Conservation (phyloP, 1,140 invertebrate species). For the Dendroctonus ponderosae region DNA sequence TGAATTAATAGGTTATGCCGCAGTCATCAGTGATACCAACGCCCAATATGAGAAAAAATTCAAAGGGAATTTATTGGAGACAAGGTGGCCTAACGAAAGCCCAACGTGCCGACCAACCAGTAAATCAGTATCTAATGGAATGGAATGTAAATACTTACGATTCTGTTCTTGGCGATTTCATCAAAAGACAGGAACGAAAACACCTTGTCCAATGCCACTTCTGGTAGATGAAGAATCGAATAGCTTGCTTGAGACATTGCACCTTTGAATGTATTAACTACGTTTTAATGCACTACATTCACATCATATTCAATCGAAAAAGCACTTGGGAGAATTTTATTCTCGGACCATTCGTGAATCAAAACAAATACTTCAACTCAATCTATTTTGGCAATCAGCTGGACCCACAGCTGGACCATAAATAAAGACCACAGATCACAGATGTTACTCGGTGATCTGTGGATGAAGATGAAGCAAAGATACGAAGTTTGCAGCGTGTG, state of each 20-base stretch:
- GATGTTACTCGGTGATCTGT: too few species aligned
- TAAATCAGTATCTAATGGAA: neutral
- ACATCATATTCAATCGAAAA: too few species aligned
- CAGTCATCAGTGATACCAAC: neutral
- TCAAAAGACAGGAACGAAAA: slow-evolving; percentile 76
- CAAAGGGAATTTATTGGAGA: neutral
- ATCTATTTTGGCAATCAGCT: too few species aligned
- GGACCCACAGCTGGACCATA: too few species aligned
- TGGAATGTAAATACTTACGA: slow-evolving; percentile 61
- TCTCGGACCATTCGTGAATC: too few species aligned
- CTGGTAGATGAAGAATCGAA: slow-evolving; percentile 63
- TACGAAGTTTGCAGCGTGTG: too few species aligned
- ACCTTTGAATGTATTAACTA: neutral
- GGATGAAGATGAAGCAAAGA: too few species aligned
- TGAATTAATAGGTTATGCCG: neutral
- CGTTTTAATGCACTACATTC: too few species aligned
- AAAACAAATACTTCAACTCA: too few species aligned
- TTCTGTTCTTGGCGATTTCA: slow-evolving; percentile 75
- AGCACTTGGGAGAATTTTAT: too few species aligned
- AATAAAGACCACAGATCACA: too few species aligned
- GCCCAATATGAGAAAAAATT: neutral
- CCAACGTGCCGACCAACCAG: neutral
- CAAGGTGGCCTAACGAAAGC: neutral
- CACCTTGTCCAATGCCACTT: slow-evolving; percentile 76
- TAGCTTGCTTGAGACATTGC: slow-evolving; percentile 7